Base-by-base conservation (phyloP, 2,797 vertebrate species). In the Phoebastria nigripes region DNA sequence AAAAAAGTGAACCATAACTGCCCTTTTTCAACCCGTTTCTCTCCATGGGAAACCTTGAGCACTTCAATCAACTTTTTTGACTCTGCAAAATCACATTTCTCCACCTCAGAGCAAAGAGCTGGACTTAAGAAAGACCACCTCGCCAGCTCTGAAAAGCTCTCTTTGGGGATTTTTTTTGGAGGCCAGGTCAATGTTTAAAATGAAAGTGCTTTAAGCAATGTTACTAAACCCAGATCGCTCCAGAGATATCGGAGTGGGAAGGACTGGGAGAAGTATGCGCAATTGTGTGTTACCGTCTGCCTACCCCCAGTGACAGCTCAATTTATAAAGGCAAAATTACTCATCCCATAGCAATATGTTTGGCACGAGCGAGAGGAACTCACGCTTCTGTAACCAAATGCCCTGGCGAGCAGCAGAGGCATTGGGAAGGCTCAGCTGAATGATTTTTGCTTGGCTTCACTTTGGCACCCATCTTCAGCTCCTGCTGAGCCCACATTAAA, bases 371-470 rank as follows among this genome's bases (percentile, higher is more conserved):
- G 3, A 11, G 39, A 70, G 78, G 79, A 87, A 59, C 84, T 94
- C n/a, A 37, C 0, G 6, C 84, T 71, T 71, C 87, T 86, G 80
- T 92, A 94, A 89, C 84, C 52, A 73, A 95, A 81, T 16, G 61
- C 82, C 69, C 69, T 51, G 81, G 79, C 2, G 15, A 92, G 65
- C 65, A 85, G 71, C 82, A 71, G 72, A 81, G 56, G 52, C 49
- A 19, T 22, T 52, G 87, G 87, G 87, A 83, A 83, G 74, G 28
- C 44, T 90, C 2, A 0, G 54, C 59, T 79, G 87, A 95, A 46
- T 80, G 84, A 87, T 90, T 93, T 88, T 82, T 79, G 62, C 82
- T 90, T 72, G 63, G 71, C 63, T 92, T 92, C 92, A 6, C 87
- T 94, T 88, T 77, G 94, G 82, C 94, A 89, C 87, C 62, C 46